phyloP scores from a whole-genome alignment of 2,888 invertebrate genomes.

The Labia minor region DNA sequence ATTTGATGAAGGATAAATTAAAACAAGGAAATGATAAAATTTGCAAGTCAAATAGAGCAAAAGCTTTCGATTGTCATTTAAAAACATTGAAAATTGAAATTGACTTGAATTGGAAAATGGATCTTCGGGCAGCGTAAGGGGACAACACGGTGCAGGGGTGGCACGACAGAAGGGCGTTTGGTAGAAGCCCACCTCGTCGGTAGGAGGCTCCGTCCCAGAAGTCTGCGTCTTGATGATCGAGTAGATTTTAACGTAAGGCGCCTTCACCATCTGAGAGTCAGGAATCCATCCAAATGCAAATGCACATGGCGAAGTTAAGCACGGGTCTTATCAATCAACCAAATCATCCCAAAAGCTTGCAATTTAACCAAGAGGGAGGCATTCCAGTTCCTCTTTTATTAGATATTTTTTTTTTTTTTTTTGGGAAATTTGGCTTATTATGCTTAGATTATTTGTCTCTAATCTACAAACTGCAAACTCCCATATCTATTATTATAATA shows the following conservation, averaged over 20 bases:
- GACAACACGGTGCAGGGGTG: background rate
- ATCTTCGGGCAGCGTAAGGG: background rate
- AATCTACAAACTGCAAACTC: too few species aligned
- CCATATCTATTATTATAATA: too few species aligned
- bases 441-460: too few species aligned
- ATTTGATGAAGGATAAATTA: too few species aligned
- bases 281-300: background rate
- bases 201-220: slow-evolving; percentile 51
- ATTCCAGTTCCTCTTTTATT: too few species aligned
- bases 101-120: background rate
- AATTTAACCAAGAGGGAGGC: too few species aligned
- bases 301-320: background rate
- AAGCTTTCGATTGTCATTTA: too few species aligned
- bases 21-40: too few species aligned
- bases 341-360: slow-evolving; percentile 15
- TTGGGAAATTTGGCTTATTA: too few species aligned
- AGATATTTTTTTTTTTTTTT: too few species aligned
- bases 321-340: slow-evolving; percentile 21
- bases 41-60: too few species aligned
- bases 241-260: slow-evolving; percentile 93
- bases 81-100: too few species aligned
- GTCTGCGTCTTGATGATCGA: slow-evolving; percentile 90
- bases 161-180: background rate
- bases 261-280: slow-evolving; percentile 71
- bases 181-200: slow-evolving; percentile 30